A percentile compares a stretch with the other conserved stretches of the same genome.
These are phyloP conservation scores for Aptenodytes patagonicus DNA, from an alignment of 2,113 vertebrate genomes.

Conservation along the genomic window DNA sequence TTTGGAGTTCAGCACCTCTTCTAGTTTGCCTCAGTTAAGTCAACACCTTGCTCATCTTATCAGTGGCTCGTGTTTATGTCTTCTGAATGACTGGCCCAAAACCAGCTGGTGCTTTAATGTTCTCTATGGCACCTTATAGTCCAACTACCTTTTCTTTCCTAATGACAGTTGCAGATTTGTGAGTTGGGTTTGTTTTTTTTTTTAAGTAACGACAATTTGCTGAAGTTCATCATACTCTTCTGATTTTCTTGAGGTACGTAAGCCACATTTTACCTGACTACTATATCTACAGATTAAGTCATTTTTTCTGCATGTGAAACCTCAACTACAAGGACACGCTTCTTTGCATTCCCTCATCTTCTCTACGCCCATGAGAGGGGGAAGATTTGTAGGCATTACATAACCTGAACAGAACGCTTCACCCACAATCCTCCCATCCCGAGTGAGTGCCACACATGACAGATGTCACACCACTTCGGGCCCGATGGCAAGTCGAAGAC, in stretches of 20 bases:
- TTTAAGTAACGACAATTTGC: background rate
- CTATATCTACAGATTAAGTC: background rate
- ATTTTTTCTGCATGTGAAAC: background rate
- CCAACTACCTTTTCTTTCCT: background rate
- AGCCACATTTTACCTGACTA: background rate
- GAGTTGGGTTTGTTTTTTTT: background rate
- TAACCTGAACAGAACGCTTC: background rate
- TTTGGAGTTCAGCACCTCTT: background rate
- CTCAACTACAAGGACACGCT: rapidly evolving
- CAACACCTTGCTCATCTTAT: background rate
- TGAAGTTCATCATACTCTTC: background rate
- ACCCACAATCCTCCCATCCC: background rate
- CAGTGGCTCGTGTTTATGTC: background rate
- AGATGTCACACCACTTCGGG: background rate
- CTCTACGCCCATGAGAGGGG: background rate
- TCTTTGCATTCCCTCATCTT: no score
- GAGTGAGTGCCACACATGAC: rapidly evolving
- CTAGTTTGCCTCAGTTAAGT: background rate
- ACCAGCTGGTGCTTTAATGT: rapidly evolving
- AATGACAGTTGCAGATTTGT: background rate
- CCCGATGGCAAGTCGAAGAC: background rate
- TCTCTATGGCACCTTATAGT: background rate
- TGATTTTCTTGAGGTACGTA: background rate
- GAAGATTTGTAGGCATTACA: background rate
- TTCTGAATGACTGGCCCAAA: background rate